These are phyloP conservation scores for Eptatretus atami DNA, from an alignment of 2,797 vertebrate species.

Conservation along the genomic window DNA sequence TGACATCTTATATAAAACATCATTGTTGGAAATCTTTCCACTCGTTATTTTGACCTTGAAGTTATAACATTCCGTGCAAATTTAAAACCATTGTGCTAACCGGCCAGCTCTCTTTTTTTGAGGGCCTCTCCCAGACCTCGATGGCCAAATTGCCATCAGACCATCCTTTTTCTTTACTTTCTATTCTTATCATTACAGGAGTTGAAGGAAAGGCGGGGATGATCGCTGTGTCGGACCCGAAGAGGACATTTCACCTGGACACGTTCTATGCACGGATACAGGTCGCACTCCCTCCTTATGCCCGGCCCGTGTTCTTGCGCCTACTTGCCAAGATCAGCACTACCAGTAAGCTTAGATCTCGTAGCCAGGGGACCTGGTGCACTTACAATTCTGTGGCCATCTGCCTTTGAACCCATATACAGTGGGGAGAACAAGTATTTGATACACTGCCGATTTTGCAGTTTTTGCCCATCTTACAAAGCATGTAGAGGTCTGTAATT, in stretches of 20 bases:
- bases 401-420: too few species aligned
- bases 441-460: too few species aligned
- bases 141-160: neutral
- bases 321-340: conserved; percentile 35
- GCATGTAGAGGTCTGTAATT: too few species aligned
- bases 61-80: too few species aligned
- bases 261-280: conserved; percentile 21
- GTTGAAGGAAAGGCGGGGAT: conserved; percentile 54
- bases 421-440: too few species aligned
- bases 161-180: neutral
- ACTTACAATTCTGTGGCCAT: neutral
- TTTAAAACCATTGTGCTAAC: too few species aligned
- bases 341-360: conserved; percentile 20
- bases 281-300: conserved; percentile 34
- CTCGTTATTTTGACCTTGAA: too few species aligned
- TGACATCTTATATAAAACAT: too few species aligned
- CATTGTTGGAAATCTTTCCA: too few species aligned
- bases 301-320: conserved; percentile 40
- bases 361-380: neutral
- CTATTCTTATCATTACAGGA: conserved; percentile 14
- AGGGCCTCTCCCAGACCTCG: too few species aligned
- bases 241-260: conserved; percentile 20
- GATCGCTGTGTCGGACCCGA: conserved; percentile 29
- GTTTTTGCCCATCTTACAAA: too few species aligned
- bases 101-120: too few species aligned